Evolutionary conservation across 2,888 invertebrate species (phyloP).

Genomic region (Bellardia bayeri): DNA sequence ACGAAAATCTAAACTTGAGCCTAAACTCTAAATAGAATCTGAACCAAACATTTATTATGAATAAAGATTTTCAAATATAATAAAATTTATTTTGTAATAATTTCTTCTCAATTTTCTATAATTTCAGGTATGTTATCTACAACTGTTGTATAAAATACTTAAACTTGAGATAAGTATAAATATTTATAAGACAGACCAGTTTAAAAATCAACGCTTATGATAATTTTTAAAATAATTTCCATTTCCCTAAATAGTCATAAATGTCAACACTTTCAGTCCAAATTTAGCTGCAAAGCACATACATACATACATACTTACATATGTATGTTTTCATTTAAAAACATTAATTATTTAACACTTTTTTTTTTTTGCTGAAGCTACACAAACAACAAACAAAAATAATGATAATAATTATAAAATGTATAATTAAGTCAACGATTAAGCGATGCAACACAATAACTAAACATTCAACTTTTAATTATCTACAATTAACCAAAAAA

Average conservation of each 20-base stretch:
- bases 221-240: no score
- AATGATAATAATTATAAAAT: background rate
- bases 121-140: background rate
- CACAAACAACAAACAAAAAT: conserved; percentile 4
- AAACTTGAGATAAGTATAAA: background rate
- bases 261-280: conserved; percentile 17
- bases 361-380: background rate
- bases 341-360: conserved; percentile 55
- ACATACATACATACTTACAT: conserved; percentile 5
- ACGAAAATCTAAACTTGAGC: no score
- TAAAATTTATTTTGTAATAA: no score
- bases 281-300: background rate
- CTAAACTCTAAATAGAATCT: no score
- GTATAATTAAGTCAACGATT: conserved; percentile 17
- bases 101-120: background rate
- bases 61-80: no score
- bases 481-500: conserved; percentile 61
- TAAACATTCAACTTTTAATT: conserved; percentile 56
- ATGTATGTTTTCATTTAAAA: conserved; percentile 23
- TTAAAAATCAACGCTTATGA: no score
- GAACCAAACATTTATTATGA: no score
- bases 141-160: no score
- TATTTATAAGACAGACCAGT: background rate
- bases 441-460: conserved; percentile 19
- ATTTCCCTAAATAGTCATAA: conserved; percentile 21